Conservation (phyloP, 2,888 invertebrate genomes). For the Limenitis camilla region DNA sequence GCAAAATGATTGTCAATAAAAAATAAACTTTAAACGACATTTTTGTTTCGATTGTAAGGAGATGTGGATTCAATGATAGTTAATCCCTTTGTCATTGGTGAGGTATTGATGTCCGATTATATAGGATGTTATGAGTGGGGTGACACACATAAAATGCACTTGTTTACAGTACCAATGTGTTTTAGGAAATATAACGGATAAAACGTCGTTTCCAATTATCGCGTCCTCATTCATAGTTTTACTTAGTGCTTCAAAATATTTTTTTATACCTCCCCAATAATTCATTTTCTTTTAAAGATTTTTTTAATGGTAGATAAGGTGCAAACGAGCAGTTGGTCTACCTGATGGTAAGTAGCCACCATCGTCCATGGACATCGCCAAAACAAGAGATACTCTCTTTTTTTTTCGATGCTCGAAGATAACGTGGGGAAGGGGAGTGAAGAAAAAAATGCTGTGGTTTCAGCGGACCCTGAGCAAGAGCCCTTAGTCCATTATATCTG, state of each 20-base stretch:
- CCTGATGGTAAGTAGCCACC: no score
- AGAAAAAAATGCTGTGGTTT: no score
- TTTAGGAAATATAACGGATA: slow-evolving; percentile 67
- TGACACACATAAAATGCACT: slow-evolving; percentile 66
- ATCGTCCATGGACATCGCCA: no score
- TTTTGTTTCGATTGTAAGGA: slow-evolving; percentile 5
- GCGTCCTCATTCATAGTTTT: slow-evolving; percentile 49
- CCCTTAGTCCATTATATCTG: no score
- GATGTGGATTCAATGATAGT: slow-evolving; percentile 23
- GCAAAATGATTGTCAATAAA: slow-evolving; percentile 31
- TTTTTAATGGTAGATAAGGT: no score
- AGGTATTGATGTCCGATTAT: slow-evolving; percentile 39
- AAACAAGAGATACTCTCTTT: no score
- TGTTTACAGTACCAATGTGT: slow-evolving; percentile 55
- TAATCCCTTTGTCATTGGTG: slow-evolving; percentile 46
- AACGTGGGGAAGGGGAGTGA: no score
- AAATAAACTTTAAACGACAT: slow-evolving; percentile 35
- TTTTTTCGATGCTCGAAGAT: no score
- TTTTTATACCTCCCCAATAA: not conserved
- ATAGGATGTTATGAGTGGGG: slow-evolving; percentile 44
- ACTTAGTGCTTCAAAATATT: slow-evolving; percentile 25
- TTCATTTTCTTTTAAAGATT: not conserved
- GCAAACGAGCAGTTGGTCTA: no score
- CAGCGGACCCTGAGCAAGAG: no score
- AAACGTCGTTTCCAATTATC: slow-evolving; percentile 63